Base-by-base conservation (phyloP, 2,797 vertebrate genomes). In the Heteromormyrus szaboi region DNA sequence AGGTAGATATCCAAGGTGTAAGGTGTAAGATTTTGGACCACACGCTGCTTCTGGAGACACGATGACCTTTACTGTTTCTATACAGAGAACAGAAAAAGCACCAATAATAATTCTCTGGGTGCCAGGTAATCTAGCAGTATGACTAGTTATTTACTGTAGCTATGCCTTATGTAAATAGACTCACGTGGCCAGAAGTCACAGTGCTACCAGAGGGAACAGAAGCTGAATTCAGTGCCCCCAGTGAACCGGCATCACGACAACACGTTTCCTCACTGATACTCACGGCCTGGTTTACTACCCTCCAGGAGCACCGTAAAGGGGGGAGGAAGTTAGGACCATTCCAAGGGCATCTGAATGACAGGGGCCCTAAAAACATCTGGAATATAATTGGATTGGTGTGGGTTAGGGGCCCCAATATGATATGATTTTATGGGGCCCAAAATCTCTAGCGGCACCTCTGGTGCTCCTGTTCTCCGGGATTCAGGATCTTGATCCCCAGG, bases 21-120 rank as follows among this genome's bases (percentile, higher is more conserved):
- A 41, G 33, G 17, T 5, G 62, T 68, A 68, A 29, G 7, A 25
- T 50, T 9, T n/a, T 41, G 76, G 14, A 85, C 41, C 41, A 65
- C n/a, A 33, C 9, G 44, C 1, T 19, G 25, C 4, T 17, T 37
- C 25, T 5, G 25, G 51, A 25, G 12, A 86, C 22, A 50, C 85
- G 9, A 41, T 86, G 51, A 54, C 85, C 85, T 86, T 86, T 86
- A 37, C 29, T n/a, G 14, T 86, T 86, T 86, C 83, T n/a, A 19
- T n/a, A 41, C 85, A 29, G n/a, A 41, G 50, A 56, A 86, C 14
- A 29, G 37, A 59, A 56, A 19, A 37, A 54, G 25, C 50, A 86
- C 25, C 53, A 33, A 86, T 54, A 54, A 54, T 85, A 53, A 85
- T 50, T 85, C n/a, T n/a, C 50, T 14, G 50, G 25, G 17, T 46